These are phyloP conservation scores for Danio kyathit DNA, from an alignment of 2,797 vertebrate genomes.

Conservation along the genomic window DNA sequence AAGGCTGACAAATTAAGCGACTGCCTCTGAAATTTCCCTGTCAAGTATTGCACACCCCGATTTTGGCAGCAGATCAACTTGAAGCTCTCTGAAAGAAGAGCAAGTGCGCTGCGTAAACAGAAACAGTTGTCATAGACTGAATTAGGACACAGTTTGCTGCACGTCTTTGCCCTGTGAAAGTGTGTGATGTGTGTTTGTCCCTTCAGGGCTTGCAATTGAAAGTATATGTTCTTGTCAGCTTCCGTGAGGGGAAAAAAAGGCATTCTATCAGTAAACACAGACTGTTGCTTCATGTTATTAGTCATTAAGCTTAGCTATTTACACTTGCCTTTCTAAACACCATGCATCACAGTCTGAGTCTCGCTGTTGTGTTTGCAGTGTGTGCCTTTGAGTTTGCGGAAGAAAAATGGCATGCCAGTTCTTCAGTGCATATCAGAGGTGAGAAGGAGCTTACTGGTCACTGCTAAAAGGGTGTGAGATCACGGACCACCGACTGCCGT, in stretches of 20 bases:
- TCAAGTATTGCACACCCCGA: conserved; percentile 18
- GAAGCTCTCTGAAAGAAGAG: conserved; percentile 18
- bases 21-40: conserved; percentile 39
- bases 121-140: conserved; percentile 30
- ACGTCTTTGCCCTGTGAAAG: not conserved
- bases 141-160: conserved; percentile 9
- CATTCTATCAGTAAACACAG: not conserved
- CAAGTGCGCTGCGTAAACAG: conserved; percentile 13
- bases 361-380: not conserved
- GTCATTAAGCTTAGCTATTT: not conserved
- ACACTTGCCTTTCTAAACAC: not conserved
- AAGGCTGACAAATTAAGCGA: conserved; percentile 30
- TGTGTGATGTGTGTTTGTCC: conserved; percentile 7
- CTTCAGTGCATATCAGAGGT: not conserved
- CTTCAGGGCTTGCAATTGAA: conserved; percentile 13
- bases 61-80: conserved; percentile 14
- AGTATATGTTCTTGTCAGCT: not conserved
- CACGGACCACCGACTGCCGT: conserved; percentile 5
- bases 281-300: conserved; percentile 2
- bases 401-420: conserved; percentile 10
- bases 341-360: not conserved
- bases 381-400: conserved; percentile 16
- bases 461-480: conserved; percentile 29
- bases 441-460: conserved; percentile 19
- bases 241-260: conserved; percentile 10